Evolutionary conservation across 2,888 invertebrate species (phyloP), one percentile per base, ranked within the genome.

Genomic region (Clistopyga incitator): DNA sequence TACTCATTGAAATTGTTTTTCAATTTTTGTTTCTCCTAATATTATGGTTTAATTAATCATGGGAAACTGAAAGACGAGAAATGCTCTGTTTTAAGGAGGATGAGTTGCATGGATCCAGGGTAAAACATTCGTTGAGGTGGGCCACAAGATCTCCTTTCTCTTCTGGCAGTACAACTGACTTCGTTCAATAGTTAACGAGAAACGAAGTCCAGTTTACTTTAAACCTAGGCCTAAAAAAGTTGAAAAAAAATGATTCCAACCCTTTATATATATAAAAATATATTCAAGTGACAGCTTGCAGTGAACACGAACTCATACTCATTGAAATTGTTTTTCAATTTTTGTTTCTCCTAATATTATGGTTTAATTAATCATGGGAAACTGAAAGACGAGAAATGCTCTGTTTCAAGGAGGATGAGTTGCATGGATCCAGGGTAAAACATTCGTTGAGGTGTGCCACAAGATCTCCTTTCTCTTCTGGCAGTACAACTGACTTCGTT

Each of bases 161-260:
- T 52, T n/a, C 72, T 25, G 47, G 82, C 77, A 71, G 81, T 78
- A 76, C 85, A 81, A 84, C 86, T 78, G 81, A 84, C 82, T 82
- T 78, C 45, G 52, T 75, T 84, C 67, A 86, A 86, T 86, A 86
- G 85, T 84, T 81, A 85, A 86, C 74, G 80, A 71, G 78, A 54
- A 70, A 34, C 61, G 84, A n/a, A n/a, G n/a, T n/a, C n/a, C n/a
- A n/a, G n/a, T n/a, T n/a, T n/a, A n/a, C n/a, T n/a, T n/a, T n/a
- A n/a, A n/a, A n/a, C n/a, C n/a, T n/a, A n/a, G n/a, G n/a, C n/a
- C n/a, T n/a, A n/a, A n/a, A n/a, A n/a, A n/a, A n/a, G n/a, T n/a
- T n/a, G n/a, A n/a, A n/a, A n/a, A n/a, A n/a, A n/a, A n/a, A n/a
- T n/a, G n/a, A n/a, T n/a, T n/a, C n/a, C n/a, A n/a, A n/a, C n/a